Evolutionary conservation across 35 echinoderm and acorn worm species (phyloP), one percentile per base, ranked within the genome.

Genomic region (Amphiura filiformis): DNA sequence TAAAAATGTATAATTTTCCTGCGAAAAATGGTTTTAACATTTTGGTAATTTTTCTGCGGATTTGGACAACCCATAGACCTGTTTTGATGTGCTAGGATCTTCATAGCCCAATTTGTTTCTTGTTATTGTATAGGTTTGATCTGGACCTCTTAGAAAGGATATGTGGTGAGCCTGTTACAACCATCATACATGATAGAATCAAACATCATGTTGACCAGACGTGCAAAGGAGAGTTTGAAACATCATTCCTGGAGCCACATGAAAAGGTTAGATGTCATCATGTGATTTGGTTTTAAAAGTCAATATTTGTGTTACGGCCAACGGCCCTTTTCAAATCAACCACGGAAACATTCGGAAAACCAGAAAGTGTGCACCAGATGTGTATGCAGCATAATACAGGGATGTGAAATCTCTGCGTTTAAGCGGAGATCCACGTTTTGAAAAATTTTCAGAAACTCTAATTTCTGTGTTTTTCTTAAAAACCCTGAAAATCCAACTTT

Each of bases 221-320:
- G 22, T 98, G 96, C 64, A 90, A 85, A 35, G 96, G 96, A 70
- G 96, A 98, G 75, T 98, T 98, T 98, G 96, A 98, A 57, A 84
- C 87, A 32, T 94, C 89, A 32, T 98, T 92, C 80, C 86, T 92
- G n/a, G 42, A 78, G 31, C 64, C 78, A 30, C 82, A 94, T 34
- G 96, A 98, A 85, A 87, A 92, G 84, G 96, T 94, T 84, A 86
- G 76, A 47, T 17, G n/a, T n/a, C n/a, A n/a, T n/a, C n/a, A n/a
- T n/a, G 12, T 22, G 13, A 23, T 78, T 23, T 78, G 12, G 13
- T 23, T 14, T 15, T 34, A 22, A 23, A 34, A 15, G 33, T 15
- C 34, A 20, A 34, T 13, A 13, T 13, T 15, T 15, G 14, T 15
- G 17, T 20, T 26, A 13, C 14, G 12, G 32, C 33, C 13, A 15